Evolutionary conservation across 2,113 vertebrate species (phyloP).

Genomic region (Neomonachus schauinslandi): DNA sequence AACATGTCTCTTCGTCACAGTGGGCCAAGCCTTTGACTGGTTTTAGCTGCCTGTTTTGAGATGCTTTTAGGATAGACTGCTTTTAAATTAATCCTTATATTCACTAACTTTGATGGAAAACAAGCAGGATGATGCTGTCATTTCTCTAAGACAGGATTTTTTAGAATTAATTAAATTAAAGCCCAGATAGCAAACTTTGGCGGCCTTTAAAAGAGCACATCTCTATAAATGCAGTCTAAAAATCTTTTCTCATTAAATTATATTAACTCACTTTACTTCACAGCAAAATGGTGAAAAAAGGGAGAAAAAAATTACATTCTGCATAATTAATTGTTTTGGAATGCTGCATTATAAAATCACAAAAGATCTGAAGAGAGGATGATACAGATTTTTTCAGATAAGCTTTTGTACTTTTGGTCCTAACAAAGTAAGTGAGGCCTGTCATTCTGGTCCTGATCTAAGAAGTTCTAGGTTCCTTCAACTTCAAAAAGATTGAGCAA

Average conservation of each 20-base stretch:
- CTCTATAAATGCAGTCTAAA: neutral
- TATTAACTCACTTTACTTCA: neutral
- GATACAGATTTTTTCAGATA: neutral
- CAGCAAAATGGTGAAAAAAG: neutral
- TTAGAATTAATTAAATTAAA: constrained; percentile 40
- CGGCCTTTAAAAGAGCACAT: neutral
- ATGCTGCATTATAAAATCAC: neutral
- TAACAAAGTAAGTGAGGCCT: neutral
- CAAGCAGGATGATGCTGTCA: neutral
- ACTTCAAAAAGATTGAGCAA: neutral
- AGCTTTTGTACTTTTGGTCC: neutral
- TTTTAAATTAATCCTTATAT: neutral
- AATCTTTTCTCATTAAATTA: constrained; percentile 3
- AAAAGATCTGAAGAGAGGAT: neutral
- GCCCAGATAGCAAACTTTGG: neutral
- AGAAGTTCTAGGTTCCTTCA: neutral
- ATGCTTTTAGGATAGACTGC: neutral
- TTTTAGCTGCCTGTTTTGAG: neutral
- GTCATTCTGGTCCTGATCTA: neutral
- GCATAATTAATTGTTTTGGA: neutral
- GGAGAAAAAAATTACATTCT: neutral
- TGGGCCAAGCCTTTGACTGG: neutral
- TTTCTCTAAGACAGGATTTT: constrained; percentile 25
- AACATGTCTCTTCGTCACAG: neutral
- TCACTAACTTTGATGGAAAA: constrained; percentile 22